phyloP scores from a whole-genome alignment of 1,140 invertebrate species.

The Himalopsyche phryganea region DNA sequence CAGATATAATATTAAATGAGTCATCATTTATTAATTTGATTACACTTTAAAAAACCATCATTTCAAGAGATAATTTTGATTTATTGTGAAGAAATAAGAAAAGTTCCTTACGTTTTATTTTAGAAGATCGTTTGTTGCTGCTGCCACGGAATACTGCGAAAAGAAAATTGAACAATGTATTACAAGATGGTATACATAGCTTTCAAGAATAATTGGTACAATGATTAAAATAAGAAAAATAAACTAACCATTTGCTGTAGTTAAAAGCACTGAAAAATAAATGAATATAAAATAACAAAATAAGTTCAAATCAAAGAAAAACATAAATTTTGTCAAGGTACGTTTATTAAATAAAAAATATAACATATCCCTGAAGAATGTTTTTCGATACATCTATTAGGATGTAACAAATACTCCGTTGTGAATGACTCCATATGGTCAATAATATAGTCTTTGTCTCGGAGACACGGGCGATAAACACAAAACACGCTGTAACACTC shows the following conservation, averaged over 20 bases:
- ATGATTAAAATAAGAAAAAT: too few relatives aligned
- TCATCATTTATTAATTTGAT: conserved; percentile 7
- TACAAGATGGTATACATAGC: too few relatives aligned
- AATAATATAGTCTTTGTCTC: not conserved
- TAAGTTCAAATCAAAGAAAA: too few relatives aligned
- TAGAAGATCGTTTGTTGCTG: too few relatives aligned
- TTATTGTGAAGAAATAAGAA: too few relatives aligned
- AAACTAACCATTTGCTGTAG: too few relatives aligned
- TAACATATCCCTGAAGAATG: conserved; percentile 10
- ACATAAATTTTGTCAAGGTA: not conserved
- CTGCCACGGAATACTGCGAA: too few relatives aligned
- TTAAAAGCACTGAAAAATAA: too few relatives aligned
- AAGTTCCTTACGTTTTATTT: too few relatives aligned
- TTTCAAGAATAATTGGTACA: too few relatives aligned
- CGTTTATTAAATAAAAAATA: conserved; percentile 24
- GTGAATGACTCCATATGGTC: conserved; percentile 6
- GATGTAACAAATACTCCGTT: conserved; percentile 8
- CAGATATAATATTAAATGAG: not conserved
- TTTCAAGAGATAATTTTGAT: not conserved
- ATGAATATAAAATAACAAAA: too few relatives aligned
- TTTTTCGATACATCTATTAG: not conserved
- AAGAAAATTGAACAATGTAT: too few relatives aligned
- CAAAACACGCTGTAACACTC: not conserved
- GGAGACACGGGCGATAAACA: not conserved
- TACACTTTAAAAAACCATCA: conserved; percentile 16